Percentiles rank a stretch among this genome's conserved stretches.
These are phyloP conservation scores for Copsychus sechellarum DNA, from an alignment of 2,113 vertebrate species.

Conservation along the genomic window DNA sequence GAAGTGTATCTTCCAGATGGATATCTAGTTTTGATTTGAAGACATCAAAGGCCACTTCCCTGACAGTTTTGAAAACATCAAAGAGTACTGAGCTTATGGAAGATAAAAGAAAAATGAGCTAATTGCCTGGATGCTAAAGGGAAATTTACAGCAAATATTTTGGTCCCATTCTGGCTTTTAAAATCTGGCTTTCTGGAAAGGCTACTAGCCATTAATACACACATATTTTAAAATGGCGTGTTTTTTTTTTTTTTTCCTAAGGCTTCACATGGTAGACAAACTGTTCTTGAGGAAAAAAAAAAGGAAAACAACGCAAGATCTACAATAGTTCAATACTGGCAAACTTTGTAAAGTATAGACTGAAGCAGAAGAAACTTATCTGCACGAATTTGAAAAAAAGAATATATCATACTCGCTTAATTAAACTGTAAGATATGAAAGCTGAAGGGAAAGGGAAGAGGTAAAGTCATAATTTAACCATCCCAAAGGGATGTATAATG, in stretches of 20 bases:
- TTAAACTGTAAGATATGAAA: not conserved
- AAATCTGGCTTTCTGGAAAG: conserved; percentile 33
- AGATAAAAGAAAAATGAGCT: conserved; percentile 66
- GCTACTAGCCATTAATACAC: not conserved
- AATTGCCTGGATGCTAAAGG: conserved; percentile 51
- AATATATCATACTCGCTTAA: not conserved
- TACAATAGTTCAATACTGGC: not conserved
- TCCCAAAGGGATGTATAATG: not conserved
- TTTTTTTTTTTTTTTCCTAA: not conserved
- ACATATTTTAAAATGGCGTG: not conserved
- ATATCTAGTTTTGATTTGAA: conserved; percentile 69
- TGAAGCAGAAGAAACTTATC: not conserved
- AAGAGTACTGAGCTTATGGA: conserved; percentile 37
- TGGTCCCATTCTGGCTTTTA: conserved; percentile 27
- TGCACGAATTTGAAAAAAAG: not conserved
- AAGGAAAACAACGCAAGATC: not conserved
- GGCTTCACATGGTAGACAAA: not conserved
- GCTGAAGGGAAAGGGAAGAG: not conserved
- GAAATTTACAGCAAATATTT: conserved; percentile 66
- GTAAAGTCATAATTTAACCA: not conserved
- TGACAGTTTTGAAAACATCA: conserved; percentile 66
- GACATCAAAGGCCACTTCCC: conserved; percentile 61
- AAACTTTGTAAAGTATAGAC: not conserved
- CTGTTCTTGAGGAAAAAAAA: not conserved
- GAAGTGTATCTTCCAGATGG: conserved; percentile 62